These are phyloP conservation scores for Apamea crenata DNA, from an alignment of 2,888 invertebrate species.

Conservation along the genomic window DNA sequence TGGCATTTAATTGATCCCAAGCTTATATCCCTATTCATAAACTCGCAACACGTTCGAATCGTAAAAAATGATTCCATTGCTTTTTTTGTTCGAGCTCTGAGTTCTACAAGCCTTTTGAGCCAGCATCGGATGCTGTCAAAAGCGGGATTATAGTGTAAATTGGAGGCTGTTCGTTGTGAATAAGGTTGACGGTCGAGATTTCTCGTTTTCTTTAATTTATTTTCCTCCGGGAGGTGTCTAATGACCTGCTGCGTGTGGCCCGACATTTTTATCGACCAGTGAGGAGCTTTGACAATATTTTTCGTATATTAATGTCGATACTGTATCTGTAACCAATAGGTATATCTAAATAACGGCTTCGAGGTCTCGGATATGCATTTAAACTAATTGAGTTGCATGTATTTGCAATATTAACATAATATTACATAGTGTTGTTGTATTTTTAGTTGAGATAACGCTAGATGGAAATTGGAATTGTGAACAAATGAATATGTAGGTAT, in stretches of 20 bases:
- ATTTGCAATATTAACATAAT: slow-evolving; percentile 69
- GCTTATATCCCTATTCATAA: slow-evolving; percentile 72
- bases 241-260: slow-evolving; percentile 90
- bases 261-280: slow-evolving; percentile 88
- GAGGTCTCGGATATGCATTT: slow-evolving; percentile 64
- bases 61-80: slow-evolving; percentile 68
- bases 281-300: slow-evolving; percentile 88
- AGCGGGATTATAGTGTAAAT: slow-evolving; percentile 59
- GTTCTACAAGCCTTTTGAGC: slow-evolving; percentile 21
- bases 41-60: slow-evolving; percentile 50
- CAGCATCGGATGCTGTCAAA: slow-evolving; percentile 63
- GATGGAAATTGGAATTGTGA: slow-evolving; percentile 60
- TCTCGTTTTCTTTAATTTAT: slow-evolving; percentile 90
- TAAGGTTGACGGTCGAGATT: slow-evolving; percentile 85
- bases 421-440: slow-evolving; percentile 55
- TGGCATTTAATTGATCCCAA: slow-evolving; percentile 85
- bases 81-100: background rate
- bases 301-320: slow-evolving; percentile 86
- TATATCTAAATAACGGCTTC: slow-evolving; percentile 70
- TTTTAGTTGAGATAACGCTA: slow-evolving; percentile 64
- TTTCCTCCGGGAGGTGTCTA: slow-evolving; percentile 89
- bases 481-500: slow-evolving; percentile 70
- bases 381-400: slow-evolving; percentile 76
- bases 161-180: slow-evolving; percentile 74
- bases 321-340: slow-evolving; percentile 80